Evolutionary conservation across 2,113 vertebrate species (phyloP).

Genomic region (Crotalus tigris): DNA sequence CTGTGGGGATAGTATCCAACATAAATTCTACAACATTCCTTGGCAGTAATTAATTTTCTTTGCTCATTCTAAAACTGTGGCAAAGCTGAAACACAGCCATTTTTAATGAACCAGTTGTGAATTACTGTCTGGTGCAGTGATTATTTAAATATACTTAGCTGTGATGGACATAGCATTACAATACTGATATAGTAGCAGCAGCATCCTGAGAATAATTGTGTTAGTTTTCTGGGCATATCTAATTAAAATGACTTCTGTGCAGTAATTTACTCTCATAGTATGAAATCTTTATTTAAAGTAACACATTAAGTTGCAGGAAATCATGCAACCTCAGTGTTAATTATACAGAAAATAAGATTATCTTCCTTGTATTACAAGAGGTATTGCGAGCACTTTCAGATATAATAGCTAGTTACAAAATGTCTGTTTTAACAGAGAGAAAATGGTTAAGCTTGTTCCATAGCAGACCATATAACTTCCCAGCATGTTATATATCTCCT

Average conservation of each 20-base stretch:
- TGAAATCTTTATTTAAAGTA: background rate
- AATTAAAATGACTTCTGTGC: background rate
- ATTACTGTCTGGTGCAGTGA: background rate
- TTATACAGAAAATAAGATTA: background rate
- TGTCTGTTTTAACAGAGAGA: background rate
- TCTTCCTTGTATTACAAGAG: background rate
- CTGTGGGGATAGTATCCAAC: background rate
- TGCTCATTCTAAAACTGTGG: background rate
- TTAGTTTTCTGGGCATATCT: background rate
- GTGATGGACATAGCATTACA: background rate
- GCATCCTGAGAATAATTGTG: background rate
- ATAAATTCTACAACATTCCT: background rate
- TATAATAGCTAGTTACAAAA: background rate
- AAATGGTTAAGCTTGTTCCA: background rate
- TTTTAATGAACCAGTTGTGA: background rate
- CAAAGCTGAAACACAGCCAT: background rate
- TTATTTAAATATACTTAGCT: background rate
- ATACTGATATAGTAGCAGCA: background rate
- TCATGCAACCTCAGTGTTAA: background rate
- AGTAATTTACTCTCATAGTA: background rate
- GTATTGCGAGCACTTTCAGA: background rate
- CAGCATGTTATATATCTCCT: background rate
- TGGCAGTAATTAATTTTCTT: background rate
- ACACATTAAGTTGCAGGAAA: background rate
- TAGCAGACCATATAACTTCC: background rate